These are phyloP conservation scores for Dusona sp. DNA, from an alignment of 2,888 invertebrate species.

Conservation along the genomic window DNA sequence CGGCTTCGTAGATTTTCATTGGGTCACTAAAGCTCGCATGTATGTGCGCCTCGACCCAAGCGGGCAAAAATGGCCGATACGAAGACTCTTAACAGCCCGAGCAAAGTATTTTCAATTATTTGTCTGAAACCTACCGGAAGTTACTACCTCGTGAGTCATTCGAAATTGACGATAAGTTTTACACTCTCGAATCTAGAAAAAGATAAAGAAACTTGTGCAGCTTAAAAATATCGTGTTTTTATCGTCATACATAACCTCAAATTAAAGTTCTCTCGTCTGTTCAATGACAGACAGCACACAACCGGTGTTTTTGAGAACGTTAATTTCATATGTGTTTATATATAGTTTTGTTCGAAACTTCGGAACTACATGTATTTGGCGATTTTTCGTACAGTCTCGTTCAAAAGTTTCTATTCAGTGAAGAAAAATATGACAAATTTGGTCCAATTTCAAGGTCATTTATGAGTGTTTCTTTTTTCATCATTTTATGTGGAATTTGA, in stretches of 20 bases:
- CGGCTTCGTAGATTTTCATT: background rate
- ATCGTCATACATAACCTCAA: conserved; percentile 58
- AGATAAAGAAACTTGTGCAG: background rate
- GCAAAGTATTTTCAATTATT: conserved; percentile 68
- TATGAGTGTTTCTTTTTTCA: background rate
- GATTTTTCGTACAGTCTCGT: conserved; percentile 26
- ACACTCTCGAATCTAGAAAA: background rate
- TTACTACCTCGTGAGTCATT: conserved; percentile 71
- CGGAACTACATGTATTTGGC: background rate
- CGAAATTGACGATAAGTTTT: conserved; percentile 5
- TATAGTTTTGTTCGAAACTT: background rate
- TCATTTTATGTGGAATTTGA: background rate
- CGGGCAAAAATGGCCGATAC: conserved; percentile 71
- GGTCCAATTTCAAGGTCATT: background rate
- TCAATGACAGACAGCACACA: background rate
- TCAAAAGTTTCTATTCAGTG: background rate
- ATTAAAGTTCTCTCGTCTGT: background rate
- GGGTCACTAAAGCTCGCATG: background rate
- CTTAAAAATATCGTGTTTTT: background rate
- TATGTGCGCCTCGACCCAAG: conserved; percentile 26
- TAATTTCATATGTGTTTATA: conserved; percentile 4
- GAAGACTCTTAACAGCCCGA: conserved; percentile 61
- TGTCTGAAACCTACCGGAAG: conserved; percentile 64
- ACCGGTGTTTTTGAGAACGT: conserved; percentile 15
- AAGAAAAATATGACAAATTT: background rate